phyloP scores from a whole-genome alignment of 2,797 vertebrate genomes.

The Propithecus deckenii region DNA sequence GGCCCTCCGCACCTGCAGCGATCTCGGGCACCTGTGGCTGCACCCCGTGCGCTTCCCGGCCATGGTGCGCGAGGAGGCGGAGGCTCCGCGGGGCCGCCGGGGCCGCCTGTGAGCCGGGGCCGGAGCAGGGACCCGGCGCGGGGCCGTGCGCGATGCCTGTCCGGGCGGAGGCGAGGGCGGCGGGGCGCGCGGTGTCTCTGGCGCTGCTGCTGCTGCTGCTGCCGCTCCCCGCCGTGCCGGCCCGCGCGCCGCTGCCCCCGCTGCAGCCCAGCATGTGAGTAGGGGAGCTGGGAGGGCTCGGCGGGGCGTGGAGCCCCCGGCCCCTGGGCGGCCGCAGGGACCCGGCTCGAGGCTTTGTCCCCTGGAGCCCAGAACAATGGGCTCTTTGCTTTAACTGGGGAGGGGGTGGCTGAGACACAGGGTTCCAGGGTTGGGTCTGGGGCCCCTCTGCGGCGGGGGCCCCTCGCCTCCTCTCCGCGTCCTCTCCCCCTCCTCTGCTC shows the following conservation, averaged over 20 bases:
- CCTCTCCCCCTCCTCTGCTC: not conserved
- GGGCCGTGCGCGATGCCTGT: constrained; percentile 18
- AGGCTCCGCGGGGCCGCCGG: not conserved
- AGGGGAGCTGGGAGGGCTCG: not conserved
- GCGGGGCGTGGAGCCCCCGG: not conserved
- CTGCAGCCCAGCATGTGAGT: constrained; percentile 85
- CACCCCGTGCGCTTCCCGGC: not conserved
- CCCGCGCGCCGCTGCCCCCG: not conserved
- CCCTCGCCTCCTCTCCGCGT: too few species aligned
- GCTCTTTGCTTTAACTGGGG: not conserved
- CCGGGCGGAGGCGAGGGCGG: not conserved
- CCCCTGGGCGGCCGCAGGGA: not conserved
- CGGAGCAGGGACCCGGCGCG: not conserved
- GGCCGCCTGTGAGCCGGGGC: not conserved
- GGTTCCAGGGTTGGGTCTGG: not conserved
- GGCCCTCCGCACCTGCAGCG: not conserved
- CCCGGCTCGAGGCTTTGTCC: constrained; percentile 11
- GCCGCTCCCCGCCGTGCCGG: not conserved
- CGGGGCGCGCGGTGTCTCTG: constrained; percentile 41
- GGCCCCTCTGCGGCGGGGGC: not conserved
- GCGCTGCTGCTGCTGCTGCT: constrained; percentile 64
- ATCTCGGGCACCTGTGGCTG: not conserved
- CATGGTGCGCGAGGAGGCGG: constrained; percentile 15
- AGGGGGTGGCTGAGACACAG: not conserved
- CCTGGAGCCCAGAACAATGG: not conserved